Percentiles rank a stretch among this genome's conserved stretches.
These are phyloP conservation scores for Taurulus bubalis DNA, from an alignment of 2,113 vertebrate species.

Conservation along the genomic window DNA sequence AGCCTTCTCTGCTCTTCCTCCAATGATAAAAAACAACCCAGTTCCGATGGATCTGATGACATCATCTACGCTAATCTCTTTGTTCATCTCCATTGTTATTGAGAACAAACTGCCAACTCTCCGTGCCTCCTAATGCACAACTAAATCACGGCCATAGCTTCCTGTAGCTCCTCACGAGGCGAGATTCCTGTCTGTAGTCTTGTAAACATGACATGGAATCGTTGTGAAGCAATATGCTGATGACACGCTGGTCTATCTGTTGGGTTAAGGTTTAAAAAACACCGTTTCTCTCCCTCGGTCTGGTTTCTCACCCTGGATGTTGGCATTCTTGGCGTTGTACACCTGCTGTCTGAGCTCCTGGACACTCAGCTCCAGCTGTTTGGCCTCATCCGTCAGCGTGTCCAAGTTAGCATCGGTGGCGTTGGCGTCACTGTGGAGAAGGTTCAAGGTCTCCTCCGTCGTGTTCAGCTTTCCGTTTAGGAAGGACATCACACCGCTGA, in stretches of 20 bases:
- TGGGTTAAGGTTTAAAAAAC: background rate
- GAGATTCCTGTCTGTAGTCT: no score
- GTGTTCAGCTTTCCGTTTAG: constrained; percentile 86
- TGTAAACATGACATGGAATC: no score
- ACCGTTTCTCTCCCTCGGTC: background rate
- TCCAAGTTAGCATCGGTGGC: constrained; percentile 79
- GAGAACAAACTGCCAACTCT: no score
- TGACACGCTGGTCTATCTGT: background rate
- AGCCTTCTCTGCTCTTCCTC: no score
- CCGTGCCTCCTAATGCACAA: no score
- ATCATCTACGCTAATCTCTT: no score
- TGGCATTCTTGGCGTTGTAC: constrained; percentile 92
- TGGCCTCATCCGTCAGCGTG: constrained; percentile 81
- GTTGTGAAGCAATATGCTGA: background rate
- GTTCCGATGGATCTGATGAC: no score
- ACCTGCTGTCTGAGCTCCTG: constrained; percentile 87
- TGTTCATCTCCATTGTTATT: no score
- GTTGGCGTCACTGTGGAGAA: constrained; percentile 80
- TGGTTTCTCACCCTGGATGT: constrained; percentile 87
- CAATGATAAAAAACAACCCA: no score
- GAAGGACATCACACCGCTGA: constrained; percentile 87
- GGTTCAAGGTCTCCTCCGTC: constrained; percentile 80
- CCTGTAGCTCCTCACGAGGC: no score
- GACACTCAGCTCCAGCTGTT: constrained; percentile 80
- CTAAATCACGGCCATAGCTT: no score